Percentiles rank a stretch among this genome's conserved stretches.
phyloP scores from a whole-genome alignment of 2,888 invertebrate genomes.

The Agrypnus murinus region DNA sequence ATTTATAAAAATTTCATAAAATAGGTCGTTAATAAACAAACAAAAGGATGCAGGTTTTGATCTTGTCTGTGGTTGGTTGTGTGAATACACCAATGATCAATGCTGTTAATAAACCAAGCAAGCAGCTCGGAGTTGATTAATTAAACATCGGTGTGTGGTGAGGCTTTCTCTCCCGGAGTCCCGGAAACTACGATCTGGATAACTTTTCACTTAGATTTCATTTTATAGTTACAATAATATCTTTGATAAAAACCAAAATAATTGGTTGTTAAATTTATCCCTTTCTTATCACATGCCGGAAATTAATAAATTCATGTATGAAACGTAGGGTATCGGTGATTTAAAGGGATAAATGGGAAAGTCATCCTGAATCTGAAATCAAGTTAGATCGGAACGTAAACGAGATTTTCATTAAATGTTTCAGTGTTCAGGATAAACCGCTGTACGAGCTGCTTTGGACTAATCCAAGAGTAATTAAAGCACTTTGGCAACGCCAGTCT shows the following conservation, averaged over 20 bases:
- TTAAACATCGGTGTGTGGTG: conserved; percentile 70
- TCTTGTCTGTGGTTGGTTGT: conserved; percentile 69
- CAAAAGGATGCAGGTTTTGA: conserved; percentile 65
- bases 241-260: neutral
- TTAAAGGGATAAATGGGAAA: conserved; percentile 22
- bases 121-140: conserved; percentile 70
- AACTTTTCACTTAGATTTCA: conserved; percentile 35
- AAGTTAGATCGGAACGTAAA: conserved; percentile 58
- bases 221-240: too few relatives aligned
- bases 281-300: too few relatives aligned
- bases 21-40: conserved; percentile 44
- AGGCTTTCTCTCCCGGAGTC: conserved; percentile 63
- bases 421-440: conserved; percentile 58
- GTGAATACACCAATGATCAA: conserved; percentile 71
- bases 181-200: conserved; percentile 50
- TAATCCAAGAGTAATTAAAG: conserved; percentile 67
- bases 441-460: conserved; percentile 59
- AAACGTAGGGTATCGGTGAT: too few relatives aligned
- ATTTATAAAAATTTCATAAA: conserved; percentile 29
- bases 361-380: conserved; percentile 37
- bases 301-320: too few relatives aligned
- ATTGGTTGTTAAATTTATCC: neutral
- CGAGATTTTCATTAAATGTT: conserved; percentile 68
- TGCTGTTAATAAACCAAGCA: conserved; percentile 70
- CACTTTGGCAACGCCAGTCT: conserved; percentile 59